These are phyloP conservation scores for Drosophila funebris DNA, from an alignment of 1,140 invertebrate genomes.

Conservation along the genomic window DNA sequence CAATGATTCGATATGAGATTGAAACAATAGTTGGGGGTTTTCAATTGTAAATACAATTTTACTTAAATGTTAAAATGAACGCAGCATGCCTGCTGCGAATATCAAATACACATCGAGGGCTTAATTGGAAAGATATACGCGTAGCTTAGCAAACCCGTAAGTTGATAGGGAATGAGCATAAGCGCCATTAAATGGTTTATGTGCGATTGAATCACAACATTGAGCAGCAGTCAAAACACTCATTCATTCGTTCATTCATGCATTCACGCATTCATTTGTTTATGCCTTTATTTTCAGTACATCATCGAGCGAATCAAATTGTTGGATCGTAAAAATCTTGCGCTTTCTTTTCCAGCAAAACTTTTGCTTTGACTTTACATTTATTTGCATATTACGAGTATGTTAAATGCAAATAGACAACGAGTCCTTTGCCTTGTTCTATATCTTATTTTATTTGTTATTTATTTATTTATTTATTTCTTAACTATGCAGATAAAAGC, in stretches of 20 bases:
- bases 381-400: slow-evolving; percentile 57
- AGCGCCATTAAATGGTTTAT: slow-evolving; percentile 5
- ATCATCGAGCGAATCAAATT: slow-evolving; percentile 42
- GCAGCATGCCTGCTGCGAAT: slow-evolving; percentile 4
- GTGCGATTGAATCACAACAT: slow-evolving; percentile 9
- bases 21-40: not conserved
- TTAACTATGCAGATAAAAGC: slow-evolving; percentile 58
- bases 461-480: slow-evolving; percentile 29
- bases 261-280: not conserved
- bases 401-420: slow-evolving; percentile 58
- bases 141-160: slow-evolving; percentile 6
- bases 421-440: slow-evolving; percentile 21
- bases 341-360: slow-evolving; percentile 46
- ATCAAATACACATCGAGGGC: not conserved
- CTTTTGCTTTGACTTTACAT: slow-evolving; percentile 28
- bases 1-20: slow-evolving; percentile 3
- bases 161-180: not conserved
- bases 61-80: not conserved
- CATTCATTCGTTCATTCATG: slow-evolving; percentile 19
- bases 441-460: slow-evolving; percentile 35
- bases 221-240: slow-evolving; percentile 19
- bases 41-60: slow-evolving; percentile 12
- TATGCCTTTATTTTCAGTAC: not conserved
- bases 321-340: slow-evolving; percentile 51
- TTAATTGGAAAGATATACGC: not conserved